phyloP scores from a whole-genome alignment of 2,797 vertebrate genomes.

The Chaetophractus vellerosus region DNA sequence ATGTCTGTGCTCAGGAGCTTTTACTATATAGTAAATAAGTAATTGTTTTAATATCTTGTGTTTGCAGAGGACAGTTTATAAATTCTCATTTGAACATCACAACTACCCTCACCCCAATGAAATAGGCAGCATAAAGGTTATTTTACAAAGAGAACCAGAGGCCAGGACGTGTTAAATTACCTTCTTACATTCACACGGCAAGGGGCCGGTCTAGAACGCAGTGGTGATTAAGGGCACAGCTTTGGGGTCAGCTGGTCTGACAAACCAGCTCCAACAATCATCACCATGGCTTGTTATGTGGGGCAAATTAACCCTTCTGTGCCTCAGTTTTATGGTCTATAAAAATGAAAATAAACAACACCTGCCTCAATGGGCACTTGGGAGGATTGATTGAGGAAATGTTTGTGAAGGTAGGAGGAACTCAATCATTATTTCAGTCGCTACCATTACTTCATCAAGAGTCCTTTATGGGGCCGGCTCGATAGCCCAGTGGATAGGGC shows the following conservation, averaged over 20 bases:
- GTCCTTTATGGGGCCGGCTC: not conserved
- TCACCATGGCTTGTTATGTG: slow-evolving; percentile 6
- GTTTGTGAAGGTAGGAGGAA: not conserved
- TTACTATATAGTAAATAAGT: not conserved
- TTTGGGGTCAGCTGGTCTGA: not conserved
- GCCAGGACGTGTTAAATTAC: not conserved
- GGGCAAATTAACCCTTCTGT: not conserved
- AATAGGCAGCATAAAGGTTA: not conserved
- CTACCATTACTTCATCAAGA: not conserved
- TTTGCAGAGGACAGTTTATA: not conserved
- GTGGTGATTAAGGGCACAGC: not conserved
- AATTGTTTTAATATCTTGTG: not conserved
- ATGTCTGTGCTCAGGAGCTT: not conserved
- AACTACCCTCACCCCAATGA: not conserved
- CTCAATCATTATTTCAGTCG: not conserved
- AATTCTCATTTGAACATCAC: not conserved
- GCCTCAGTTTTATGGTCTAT: slow-evolving; percentile 10
- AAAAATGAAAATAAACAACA: not conserved
- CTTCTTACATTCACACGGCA: not conserved
- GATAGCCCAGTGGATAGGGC: too few species aligned
- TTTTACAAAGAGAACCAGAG: slow-evolving; percentile 13
- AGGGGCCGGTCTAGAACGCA: not conserved
- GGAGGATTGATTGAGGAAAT: not conserved
- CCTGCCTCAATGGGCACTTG: not conserved
- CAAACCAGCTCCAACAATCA: not conserved